Evolutionary conservation across 2,113 vertebrate genomes (phyloP).

Genomic region (Corydoras maculifer): DNA sequence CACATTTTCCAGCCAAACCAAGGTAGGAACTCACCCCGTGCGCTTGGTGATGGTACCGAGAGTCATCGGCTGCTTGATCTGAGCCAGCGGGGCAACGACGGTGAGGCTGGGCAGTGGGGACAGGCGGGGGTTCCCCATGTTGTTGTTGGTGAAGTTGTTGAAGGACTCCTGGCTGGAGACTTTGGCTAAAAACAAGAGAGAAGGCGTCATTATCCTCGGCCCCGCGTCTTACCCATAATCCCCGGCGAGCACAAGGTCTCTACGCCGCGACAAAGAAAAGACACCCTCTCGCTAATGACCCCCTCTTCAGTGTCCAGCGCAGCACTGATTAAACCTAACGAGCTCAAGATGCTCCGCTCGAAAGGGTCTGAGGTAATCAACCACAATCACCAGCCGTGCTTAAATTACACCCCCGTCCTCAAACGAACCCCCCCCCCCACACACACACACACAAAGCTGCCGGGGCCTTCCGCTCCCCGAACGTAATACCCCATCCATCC

Average conservation of each 20-base stretch:
- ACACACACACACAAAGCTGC: conserved; percentile 1
- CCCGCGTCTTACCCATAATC: too few relatives aligned
- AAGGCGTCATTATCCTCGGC: too few relatives aligned
- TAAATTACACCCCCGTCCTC: conserved; percentile 39
- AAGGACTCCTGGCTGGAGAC: conserved; percentile 90
- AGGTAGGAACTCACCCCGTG: conserved; percentile 74
- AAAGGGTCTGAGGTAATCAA: conserved; percentile 51
- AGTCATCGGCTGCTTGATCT: conserved; percentile 97
- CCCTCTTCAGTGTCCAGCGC: conserved; percentile 42
- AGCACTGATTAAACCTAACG: conserved; percentile 59
- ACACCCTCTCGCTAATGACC: conserved; percentile 24
- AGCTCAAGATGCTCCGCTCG: conserved; percentile 61
- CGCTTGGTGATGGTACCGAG: conserved; percentile 95
- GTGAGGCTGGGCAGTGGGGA: conserved; percentile 85
- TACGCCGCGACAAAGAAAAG: conserved; percentile 6
- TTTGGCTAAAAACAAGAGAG: conserved; percentile 53
- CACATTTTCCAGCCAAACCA: neutral
- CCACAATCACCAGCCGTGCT: conserved; percentile 54
- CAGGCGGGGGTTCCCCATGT: conserved; percentile 87
- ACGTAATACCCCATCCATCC: conserved; percentile 1
- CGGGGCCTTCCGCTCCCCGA: conserved; percentile 6
- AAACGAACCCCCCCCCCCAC: conserved; percentile 22
- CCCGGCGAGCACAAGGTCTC: too few relatives aligned
- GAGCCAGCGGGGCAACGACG: conserved; percentile 84
- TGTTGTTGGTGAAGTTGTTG: conserved; percentile 95